These are phyloP conservation scores for Episyrphus balteatus DNA, from an alignment of 1,140 invertebrate species.

Conservation along the genomic window DNA sequence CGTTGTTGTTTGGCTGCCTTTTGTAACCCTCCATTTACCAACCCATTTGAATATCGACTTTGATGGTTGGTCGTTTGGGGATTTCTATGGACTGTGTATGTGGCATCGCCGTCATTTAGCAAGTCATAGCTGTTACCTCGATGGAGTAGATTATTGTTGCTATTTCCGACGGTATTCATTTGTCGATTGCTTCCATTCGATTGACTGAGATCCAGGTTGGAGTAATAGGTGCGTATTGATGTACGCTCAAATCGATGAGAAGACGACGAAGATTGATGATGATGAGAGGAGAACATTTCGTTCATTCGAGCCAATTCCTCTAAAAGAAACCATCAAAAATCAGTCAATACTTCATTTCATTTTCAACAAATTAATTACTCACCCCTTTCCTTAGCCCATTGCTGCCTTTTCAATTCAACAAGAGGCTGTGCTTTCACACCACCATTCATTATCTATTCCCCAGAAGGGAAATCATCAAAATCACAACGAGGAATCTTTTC, in stretches of 20 bases:
- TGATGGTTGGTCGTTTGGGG: neutral
- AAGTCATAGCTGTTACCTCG: conserved; percentile 7
- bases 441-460: too few species aligned
- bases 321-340: conserved; percentile 19
- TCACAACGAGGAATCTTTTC: too few species aligned
- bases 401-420: conserved; percentile 54
- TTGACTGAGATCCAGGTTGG: conserved; percentile 31
- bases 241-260: conserved; percentile 34
- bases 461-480: too few species aligned
- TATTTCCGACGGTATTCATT: conserved; percentile 11
- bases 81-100: conserved; percentile 17
- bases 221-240: conserved; percentile 35
- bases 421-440: conserved; percentile 37
- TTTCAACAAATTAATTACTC: conserved; percentile 6
- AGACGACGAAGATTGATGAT: conserved; percentile 21
- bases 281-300: conserved; percentile 28
- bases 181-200: conserved; percentile 8
- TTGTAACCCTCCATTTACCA: too few species aligned
- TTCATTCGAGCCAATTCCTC: conserved; percentile 52
- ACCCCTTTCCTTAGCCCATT: conserved; percentile 61
- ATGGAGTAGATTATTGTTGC: neutral
- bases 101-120: conserved; percentile 20
- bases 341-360: neutral
- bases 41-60: neutral
- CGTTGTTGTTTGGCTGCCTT: conserved; percentile 8